A percentile compares a stretch with the other conserved stretches of the same genome.
These are phyloP conservation scores for Poeciliopsis presidionis DNA, from an alignment of 2,797 vertebrate genomes.

Conservation along the genomic window DNA sequence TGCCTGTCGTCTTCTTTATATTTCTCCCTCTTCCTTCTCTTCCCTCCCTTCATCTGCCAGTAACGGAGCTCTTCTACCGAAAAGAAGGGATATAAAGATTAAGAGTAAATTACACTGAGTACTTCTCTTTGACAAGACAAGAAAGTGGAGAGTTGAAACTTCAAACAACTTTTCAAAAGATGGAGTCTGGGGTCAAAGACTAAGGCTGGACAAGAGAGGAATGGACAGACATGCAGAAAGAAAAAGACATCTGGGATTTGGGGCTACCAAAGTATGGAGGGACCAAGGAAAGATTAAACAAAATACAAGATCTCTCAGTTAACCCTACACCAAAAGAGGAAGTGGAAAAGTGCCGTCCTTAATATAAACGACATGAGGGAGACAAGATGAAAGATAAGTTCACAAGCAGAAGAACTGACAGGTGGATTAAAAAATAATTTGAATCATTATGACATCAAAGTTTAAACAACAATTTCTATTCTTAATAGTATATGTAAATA, in stretches of 20 bases:
- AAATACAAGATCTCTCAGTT: slow-evolving; percentile 38
- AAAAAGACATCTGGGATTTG: slow-evolving; percentile 53
- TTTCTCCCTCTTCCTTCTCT: slow-evolving; percentile 1
- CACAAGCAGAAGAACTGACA: neutral
- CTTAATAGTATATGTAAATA: neutral
- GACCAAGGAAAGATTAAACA: slow-evolving; percentile 48
- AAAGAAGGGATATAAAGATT: slow-evolving; percentile 76
- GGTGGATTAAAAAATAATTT: neutral
- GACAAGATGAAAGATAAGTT: neutral
- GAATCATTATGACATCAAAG: neutral
- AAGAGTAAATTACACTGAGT: slow-evolving; percentile 74
- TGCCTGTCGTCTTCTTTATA: slow-evolving; percentile 18
- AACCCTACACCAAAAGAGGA: slow-evolving; percentile 43
- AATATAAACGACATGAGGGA: slow-evolving; percentile 9
- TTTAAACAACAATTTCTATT: too few species aligned
- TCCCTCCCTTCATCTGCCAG: slow-evolving; percentile 42
- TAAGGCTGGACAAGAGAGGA: slow-evolving; percentile 41
- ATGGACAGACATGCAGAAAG: slow-evolving; percentile 32
- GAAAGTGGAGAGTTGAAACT: slow-evolving; percentile 63
- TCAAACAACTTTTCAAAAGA: slow-evolving; percentile 72
- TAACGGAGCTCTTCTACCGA: slow-evolving; percentile 56
- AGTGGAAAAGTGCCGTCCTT: slow-evolving; percentile 13
- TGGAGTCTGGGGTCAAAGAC: slow-evolving; percentile 46
- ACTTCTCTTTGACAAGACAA: slow-evolving; percentile 65
- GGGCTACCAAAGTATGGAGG: slow-evolving; percentile 41